These are phyloP conservation scores for Stenodera caucasica DNA, from an alignment of 2,888 invertebrate genomes.

Conservation along the genomic window DNA sequence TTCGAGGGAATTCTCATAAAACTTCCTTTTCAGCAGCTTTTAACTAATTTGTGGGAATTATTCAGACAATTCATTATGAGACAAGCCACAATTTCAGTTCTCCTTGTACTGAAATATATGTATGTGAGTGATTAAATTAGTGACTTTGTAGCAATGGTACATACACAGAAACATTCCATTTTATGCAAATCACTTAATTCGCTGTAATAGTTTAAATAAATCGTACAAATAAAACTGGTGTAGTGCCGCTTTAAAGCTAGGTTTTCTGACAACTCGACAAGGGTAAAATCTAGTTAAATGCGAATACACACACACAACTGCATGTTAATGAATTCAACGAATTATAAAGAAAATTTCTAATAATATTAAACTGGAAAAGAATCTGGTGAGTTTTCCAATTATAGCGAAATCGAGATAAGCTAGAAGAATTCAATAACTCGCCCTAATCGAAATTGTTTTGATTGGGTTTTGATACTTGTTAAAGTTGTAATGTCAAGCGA, in stretches of 20 bases:
- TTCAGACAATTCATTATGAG: neutral
- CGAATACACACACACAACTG: conserved; percentile 43
- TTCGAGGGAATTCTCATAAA: too few species aligned
- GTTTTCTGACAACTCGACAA: conserved; percentile 36
- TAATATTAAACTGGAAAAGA: neutral
- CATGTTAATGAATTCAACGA: conserved; percentile 35
- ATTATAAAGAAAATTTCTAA: neutral
- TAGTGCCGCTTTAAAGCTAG: conserved; percentile 18
- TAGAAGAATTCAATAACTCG: neutral
- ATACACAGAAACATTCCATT: conserved; percentile 15
- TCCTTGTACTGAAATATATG: neutral
- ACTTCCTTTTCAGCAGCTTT: neutral
- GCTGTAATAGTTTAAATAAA: conserved; percentile 38
- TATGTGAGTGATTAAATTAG: conserved; percentile 28
- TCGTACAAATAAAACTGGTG: conserved; percentile 36
- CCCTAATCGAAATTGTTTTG: neutral
- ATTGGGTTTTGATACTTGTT: neutral
- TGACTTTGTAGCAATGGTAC: conserved; percentile 23
- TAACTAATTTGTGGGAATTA: neutral
- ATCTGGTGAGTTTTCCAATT: neutral
- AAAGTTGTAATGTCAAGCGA: neutral
- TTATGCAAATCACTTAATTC: conserved; percentile 38
- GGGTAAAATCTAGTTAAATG: conserved; percentile 41
- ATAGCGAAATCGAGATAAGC: too few species aligned
- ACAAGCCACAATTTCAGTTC: conserved; percentile 15